Evolutionary conservation across 2,113 vertebrate genomes (phyloP).

Genomic region (Poeciliopsis retropinna): DNA sequence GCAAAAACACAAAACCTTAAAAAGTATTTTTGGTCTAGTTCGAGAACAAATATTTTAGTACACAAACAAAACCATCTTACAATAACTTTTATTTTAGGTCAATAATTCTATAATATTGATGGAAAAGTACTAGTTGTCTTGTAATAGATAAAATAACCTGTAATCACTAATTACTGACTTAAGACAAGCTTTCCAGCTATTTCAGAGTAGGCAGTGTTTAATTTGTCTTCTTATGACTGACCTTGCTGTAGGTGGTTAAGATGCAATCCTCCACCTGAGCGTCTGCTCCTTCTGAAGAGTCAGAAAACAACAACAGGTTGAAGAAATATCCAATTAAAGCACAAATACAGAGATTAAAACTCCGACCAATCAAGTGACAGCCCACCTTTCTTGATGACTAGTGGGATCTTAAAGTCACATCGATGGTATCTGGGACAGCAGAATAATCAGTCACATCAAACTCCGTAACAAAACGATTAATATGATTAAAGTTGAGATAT

Average conservation of each 20-base stretch:
- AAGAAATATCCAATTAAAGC: background rate
- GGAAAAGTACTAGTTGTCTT: too few species aligned
- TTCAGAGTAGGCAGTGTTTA: background rate
- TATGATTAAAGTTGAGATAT: too few species aligned
- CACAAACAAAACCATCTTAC: too few species aligned
- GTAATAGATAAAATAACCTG: too few species aligned
- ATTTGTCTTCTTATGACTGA: slow-evolving; percentile 60
- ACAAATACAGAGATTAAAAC: background rate
- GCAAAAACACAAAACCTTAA: too few species aligned
- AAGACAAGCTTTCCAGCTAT: background rate
- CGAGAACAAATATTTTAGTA: too few species aligned
- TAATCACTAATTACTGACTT: too few species aligned
- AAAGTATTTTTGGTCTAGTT: too few species aligned
- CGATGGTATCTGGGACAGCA: slow-evolving; percentile 92
- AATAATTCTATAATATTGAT: too few species aligned
- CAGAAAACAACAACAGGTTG: slow-evolving; percentile 8
- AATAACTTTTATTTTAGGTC: too few species aligned
- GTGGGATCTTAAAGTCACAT: slow-evolving; percentile 98
- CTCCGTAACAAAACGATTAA: too few species aligned
- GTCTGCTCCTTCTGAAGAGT: slow-evolving; percentile 82
- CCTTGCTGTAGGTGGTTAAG: slow-evolving; percentile 92
- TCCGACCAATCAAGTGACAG: background rate
- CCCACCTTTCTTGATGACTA: slow-evolving; percentile 93
- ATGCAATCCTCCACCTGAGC: slow-evolving; percentile 90
- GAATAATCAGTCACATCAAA: background rate